These are phyloP conservation scores for Argyra leucocephala DNA, from an alignment of 2,888 invertebrate species.

Conservation along the genomic window DNA sequence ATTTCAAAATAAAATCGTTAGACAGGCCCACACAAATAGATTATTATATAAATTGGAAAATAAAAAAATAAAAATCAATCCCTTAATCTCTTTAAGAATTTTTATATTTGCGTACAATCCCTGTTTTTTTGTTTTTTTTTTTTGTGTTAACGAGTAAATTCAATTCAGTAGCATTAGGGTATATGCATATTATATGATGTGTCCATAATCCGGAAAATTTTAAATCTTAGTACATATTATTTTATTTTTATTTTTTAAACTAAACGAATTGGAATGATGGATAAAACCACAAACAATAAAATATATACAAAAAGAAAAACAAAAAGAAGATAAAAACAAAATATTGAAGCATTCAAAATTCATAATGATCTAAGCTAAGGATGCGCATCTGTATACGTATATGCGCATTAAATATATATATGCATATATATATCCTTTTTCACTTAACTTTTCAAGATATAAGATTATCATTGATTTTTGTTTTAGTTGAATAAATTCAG, in stretches of 20 bases:
- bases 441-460: background rate
- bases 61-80: no score
- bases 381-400: no score
- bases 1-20: background rate
- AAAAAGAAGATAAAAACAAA: background rate
- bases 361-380: no score
- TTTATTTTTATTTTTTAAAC: background rate
- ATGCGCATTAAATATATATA: background rate
- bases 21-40: constrained; percentile 2
- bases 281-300: background rate
- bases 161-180: background rate
- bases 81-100: background rate
- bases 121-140: background rate
- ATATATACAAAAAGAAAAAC: background rate
- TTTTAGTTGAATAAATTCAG: background rate
- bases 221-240: no score
- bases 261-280: background rate
- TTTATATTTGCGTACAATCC: background rate
- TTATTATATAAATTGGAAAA: no score
- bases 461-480: background rate
- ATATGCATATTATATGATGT: background rate
- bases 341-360: background rate
- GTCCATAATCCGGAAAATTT: background rate
- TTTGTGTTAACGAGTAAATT: no score
- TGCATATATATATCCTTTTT: background rate